Percentiles rank a stretch among this genome's conserved stretches.
phyloP scores from a whole-genome alignment of 2,113 vertebrate genomes.

The Apaloderma vittatum region DNA sequence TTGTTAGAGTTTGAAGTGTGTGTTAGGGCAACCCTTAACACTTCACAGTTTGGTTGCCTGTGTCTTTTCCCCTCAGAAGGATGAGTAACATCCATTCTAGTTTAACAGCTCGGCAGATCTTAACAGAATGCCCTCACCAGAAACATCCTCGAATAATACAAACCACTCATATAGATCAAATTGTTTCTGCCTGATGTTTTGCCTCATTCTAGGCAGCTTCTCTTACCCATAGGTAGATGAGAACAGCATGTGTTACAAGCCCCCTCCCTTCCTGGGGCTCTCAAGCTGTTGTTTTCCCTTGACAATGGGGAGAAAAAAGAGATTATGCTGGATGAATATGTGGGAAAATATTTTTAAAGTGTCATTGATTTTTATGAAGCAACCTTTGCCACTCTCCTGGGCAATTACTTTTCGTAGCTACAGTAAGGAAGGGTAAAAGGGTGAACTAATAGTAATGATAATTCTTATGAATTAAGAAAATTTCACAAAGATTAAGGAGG shows the following conservation, averaged over 20 bases:
- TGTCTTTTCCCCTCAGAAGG: neutral
- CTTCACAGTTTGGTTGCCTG: neutral
- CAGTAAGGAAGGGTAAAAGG: neutral
- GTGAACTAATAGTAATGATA: neutral
- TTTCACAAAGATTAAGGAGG: neutral
- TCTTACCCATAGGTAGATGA: neutral
- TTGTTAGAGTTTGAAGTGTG: neutral
- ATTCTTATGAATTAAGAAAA: neutral
- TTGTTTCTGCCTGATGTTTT: neutral
- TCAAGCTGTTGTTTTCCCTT: neutral
- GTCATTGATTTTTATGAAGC: neutral
- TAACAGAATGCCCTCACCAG: conserved; percentile 25
- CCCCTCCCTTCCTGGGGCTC: neutral
- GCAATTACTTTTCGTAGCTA: neutral
- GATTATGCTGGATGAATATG: neutral
- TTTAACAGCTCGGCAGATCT: conserved; percentile 11
- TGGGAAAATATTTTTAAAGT: neutral
- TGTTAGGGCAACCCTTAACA: neutral
- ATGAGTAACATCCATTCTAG: conserved; percentile 1
- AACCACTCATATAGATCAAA: neutral
- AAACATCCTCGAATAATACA: conserved; percentile 1
- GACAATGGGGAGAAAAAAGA: neutral
- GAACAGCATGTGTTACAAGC: neutral
- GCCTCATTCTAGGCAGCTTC: neutral
- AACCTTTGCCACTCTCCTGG: neutral